Evolutionary conservation across 1,140 invertebrate genomes (phyloP).

Genomic region (Sminthurides bifidus): DNA sequence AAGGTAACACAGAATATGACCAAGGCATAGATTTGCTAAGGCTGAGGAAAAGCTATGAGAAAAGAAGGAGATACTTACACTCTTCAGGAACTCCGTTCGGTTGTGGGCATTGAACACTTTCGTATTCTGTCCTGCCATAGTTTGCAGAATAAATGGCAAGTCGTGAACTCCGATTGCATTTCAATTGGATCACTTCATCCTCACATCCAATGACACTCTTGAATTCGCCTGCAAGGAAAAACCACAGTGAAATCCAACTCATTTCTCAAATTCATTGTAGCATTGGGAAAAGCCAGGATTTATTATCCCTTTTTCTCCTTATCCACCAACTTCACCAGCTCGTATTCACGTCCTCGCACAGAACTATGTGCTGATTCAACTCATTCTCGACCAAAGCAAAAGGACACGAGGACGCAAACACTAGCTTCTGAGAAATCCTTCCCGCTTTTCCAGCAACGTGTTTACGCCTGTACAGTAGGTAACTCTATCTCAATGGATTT

Average conservation of each 20-base stretch:
- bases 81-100: conserved; percentile 71
- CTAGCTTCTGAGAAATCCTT: no score
- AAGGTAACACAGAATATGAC: neutral
- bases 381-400: no score
- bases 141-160: conserved; percentile 74
- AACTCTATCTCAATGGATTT: no score
- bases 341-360: neutral
- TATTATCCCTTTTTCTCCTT: neutral
- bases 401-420: no score
- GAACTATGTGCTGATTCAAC: neutral
- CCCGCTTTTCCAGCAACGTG: no score
- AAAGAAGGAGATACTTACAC: conserved; percentile 49
- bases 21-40: neutral
- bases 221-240: conserved; percentile 64
- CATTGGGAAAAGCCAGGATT: neutral
- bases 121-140: conserved; percentile 76
- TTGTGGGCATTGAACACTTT: conserved; percentile 77
- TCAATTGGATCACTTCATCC: conserved; percentile 68
- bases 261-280: conserved; percentile 10
- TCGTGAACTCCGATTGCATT: conserved; percentile 65
- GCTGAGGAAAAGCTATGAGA: neutral
- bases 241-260: conserved; percentile 3
- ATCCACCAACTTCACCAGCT: neutral
- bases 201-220: conserved; percentile 80
- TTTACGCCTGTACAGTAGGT: no score